phyloP scores from a whole-genome alignment of 35 echinoderm and acorn worm species.

The Apostichopus japonicus region DNA sequence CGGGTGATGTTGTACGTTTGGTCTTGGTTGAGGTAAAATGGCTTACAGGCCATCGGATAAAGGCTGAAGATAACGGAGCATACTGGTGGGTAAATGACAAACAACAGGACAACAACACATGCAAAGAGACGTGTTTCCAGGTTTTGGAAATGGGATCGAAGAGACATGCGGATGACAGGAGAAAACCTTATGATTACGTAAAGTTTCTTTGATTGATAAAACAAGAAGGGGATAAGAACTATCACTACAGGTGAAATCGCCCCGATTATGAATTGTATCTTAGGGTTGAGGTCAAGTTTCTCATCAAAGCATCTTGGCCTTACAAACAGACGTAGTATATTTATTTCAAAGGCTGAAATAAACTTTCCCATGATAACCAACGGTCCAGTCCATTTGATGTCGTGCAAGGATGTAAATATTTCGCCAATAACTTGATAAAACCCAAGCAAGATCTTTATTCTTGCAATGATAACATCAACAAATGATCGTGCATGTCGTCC shows the following conservation, averaged over 20 bases:
- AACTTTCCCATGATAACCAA: not conserved
- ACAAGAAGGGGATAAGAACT: too few species aligned
- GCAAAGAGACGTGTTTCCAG: not conserved
- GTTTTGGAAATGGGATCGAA: not conserved
- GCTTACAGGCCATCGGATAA: constrained; percentile 15
- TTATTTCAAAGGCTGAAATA: not conserved
- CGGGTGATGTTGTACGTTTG: constrained; percentile 4
- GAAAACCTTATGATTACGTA: not conserved
- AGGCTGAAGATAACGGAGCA: constrained; percentile 48
- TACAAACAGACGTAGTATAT: constrained; percentile 14
- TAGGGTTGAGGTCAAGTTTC: too few species aligned
- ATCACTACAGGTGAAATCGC: too few species aligned
- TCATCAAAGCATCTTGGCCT: constrained; percentile 40
- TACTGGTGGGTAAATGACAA: constrained; percentile 45
- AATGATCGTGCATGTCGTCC: not conserved
- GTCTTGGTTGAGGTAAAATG: constrained; percentile 17
- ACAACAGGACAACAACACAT: constrained; percentile 29
- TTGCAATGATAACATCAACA: constrained; percentile 2
- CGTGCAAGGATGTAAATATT: constrained; percentile 10
- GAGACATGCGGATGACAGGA: not conserved
- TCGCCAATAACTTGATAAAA: constrained; percentile 59
- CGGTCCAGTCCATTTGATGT: not conserved
- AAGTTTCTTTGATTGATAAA: too few species aligned
- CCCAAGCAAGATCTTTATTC: constrained; percentile 34
- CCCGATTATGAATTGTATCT: too few species aligned